Percentiles rank a stretch among this genome's conserved stretches.
Evolutionary conservation across 2,797 vertebrate genomes (phyloP).

Genomic region (Tokudaia tokunoshimensis): DNA sequence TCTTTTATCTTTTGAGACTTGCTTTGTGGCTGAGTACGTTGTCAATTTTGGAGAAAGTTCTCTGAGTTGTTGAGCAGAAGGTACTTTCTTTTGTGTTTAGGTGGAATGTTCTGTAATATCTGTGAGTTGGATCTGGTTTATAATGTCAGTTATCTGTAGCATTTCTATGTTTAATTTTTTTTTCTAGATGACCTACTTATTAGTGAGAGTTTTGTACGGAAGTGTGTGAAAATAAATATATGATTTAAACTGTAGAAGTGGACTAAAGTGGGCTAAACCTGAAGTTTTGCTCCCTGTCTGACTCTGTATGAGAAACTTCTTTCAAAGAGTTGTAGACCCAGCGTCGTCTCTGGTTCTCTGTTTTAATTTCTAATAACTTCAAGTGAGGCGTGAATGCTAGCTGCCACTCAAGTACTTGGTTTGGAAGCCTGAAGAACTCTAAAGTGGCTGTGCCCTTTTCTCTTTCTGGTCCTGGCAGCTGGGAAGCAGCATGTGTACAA

Average conservation of each 20-base stretch:
- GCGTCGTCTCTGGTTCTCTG: slow-evolving; percentile 49
- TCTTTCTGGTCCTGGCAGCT: slow-evolving; percentile 78
- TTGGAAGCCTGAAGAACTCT: slow-evolving; percentile 77
- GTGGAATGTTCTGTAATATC: background rate
- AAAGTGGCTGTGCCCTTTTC: slow-evolving; percentile 72
- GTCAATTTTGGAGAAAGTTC: background rate
- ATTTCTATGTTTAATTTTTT: background rate
- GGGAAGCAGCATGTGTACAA: slow-evolving; percentile 66
- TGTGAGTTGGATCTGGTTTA: background rate
- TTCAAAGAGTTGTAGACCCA: background rate
- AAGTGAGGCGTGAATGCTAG: slow-evolving; percentile 59
- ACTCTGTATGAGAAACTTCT: background rate
- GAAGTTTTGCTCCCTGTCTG: background rate
- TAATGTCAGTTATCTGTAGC: background rate
- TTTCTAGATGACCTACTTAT: background rate
- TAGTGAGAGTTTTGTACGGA: background rate
- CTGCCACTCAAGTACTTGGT: slow-evolving; percentile 76
- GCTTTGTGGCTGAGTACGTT: background rate
- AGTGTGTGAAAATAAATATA: background rate
- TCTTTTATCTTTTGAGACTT: background rate
- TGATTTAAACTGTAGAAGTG: background rate
- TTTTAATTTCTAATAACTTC: slow-evolving; percentile 54
- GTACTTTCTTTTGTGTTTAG: background rate
- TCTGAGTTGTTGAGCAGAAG: background rate
- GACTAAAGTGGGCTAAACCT: background rate